These are phyloP conservation scores for Agapornis canus DNA, from an alignment of 2,797 vertebrate species.

Conservation along the genomic window DNA sequence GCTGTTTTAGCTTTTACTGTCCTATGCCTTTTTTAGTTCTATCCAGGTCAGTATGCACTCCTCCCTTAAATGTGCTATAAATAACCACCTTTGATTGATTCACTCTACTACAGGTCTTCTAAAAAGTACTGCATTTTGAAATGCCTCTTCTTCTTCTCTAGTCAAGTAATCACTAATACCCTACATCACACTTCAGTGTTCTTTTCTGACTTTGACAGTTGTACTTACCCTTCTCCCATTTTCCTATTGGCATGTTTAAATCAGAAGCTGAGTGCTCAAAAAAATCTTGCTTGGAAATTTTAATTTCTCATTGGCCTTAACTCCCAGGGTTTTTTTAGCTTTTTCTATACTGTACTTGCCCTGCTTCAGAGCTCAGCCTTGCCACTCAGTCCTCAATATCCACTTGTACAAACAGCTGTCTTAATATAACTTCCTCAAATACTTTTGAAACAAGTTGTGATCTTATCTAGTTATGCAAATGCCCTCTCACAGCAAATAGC, in stretches of 20 bases:
- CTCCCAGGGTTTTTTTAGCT: background rate
- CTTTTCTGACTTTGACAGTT: background rate
- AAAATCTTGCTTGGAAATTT: background rate
- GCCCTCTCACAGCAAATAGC: background rate
- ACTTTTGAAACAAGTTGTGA: background rate
- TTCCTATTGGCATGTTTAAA: background rate
- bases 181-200: background rate
- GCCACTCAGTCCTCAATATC: background rate
- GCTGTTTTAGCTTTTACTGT: background rate
- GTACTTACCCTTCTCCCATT: background rate
- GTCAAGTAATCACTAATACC: background rate
- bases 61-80: background rate
- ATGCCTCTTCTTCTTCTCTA: background rate
- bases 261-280: background rate
- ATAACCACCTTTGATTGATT: conserved; percentile 5
- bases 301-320: background rate
- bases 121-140: background rate
- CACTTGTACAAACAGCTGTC: background rate
- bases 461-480: background rate
- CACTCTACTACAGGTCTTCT: background rate
- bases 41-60: background rate
- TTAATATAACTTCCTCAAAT: background rate
- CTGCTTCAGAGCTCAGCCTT: background rate
- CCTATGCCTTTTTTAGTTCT: background rate
- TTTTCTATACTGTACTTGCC: background rate